Conservation (phyloP, 1,140 invertebrate genomes). For the Andrena cerasifolii region DNA sequence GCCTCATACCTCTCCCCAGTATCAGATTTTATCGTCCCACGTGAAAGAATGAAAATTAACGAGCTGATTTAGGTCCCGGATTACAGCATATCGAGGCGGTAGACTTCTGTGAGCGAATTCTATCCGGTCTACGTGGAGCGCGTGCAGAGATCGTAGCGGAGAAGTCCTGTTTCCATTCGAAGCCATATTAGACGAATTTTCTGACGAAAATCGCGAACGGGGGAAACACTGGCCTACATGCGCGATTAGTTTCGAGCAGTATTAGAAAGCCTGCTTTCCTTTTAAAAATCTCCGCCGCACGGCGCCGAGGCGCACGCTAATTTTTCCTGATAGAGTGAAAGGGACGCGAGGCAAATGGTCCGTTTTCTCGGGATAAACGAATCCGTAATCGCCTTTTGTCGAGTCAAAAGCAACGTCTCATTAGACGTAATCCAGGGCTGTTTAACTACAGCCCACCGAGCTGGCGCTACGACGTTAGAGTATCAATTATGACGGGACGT, state of each 20-base stretch:
- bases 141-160: no score
- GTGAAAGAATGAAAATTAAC: slow-evolving; percentile 75
- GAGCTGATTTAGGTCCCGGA: slow-evolving; percentile 64
- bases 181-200: no score
- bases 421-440: slow-evolving; percentile 28
- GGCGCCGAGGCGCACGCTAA: background rate
- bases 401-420: slow-evolving; percentile 44
- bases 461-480: slow-evolving; percentile 14
- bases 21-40: slow-evolving; percentile 64
- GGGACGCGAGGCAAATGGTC: slow-evolving; percentile 9
- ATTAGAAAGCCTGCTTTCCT: slow-evolving; percentile 35
- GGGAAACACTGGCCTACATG: background rate
- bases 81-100: slow-evolving; percentile 32
- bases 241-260: background rate
- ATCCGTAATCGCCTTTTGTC: slow-evolving; percentile 33
- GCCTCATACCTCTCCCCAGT: slow-evolving; percentile 37
- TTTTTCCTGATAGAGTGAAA: slow-evolving; percentile 28
- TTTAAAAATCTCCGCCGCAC: background rate
- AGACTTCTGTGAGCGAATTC: slow-evolving; percentile 30
- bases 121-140: background rate
- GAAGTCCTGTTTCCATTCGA: no score
- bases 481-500: slow-evolving; percentile 56
- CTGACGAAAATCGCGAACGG: background rate
- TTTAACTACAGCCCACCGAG: slow-evolving; percentile 20
- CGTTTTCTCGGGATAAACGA: background rate